phyloP scores from a whole-genome alignment of 2,113 vertebrate species.

The Sphyrna mokarran region DNA sequence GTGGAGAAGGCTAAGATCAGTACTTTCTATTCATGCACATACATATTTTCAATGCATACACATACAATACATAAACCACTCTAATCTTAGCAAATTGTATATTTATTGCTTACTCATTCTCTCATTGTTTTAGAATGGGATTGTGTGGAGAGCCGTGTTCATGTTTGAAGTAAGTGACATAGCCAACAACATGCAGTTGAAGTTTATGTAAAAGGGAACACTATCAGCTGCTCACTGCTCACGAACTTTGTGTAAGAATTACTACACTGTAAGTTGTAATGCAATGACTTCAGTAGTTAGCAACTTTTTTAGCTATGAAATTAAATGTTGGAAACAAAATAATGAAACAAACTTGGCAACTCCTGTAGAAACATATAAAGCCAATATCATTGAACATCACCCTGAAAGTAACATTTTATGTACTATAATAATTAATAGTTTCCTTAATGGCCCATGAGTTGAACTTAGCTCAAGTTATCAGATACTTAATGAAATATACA shows the following conservation, averaged over 20 bases:
- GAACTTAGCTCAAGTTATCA: constrained; percentile 9
- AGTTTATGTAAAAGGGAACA: not conserved
- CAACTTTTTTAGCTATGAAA: not conserved
- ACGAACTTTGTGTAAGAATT: not conserved
- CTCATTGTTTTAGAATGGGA: not conserved
- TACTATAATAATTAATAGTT: not conserved
- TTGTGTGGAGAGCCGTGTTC: not conserved
- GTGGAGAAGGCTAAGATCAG: not conserved
- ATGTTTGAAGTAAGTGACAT: not conserved
- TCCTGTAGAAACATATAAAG: not conserved
- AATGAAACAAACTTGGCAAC: not conserved
- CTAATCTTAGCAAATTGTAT: not conserved
- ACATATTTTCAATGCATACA: not conserved
- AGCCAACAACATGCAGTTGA: not conserved
- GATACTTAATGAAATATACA: not conserved
- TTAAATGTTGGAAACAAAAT: not conserved
- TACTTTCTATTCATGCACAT: not conserved
- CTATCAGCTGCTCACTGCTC: not conserved
- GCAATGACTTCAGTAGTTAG: not conserved
- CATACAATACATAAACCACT: not conserved
- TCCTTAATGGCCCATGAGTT: not conserved
- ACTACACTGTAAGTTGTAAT: not conserved
- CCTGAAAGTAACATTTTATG: not conserved
- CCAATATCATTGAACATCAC: not conserved
- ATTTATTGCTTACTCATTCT: not conserved